Base-by-base conservation (phyloP, 2,888 invertebrate species). In the Drosophila paramelanica region DNA sequence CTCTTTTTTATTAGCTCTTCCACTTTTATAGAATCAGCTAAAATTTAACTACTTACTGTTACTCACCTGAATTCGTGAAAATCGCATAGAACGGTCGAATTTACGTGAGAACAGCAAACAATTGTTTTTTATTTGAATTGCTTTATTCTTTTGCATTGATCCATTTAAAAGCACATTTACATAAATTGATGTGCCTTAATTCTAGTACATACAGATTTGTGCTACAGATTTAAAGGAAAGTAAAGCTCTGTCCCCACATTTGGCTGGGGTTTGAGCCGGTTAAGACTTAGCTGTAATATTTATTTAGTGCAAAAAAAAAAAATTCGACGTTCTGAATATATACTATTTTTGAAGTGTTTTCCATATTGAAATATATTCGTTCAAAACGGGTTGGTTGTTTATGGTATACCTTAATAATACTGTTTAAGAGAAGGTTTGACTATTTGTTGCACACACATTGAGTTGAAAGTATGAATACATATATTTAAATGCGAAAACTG, bases 101-200 rank as follows among this genome's bases (percentile, higher is more conserved):
- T 33, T 11, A 33, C 10, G 10, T 33, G 11, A 11, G 10, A 10
- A 33, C 33, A 33, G 3, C 33, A 27, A 27, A 17, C 17, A 27
- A 23, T 47, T 33, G 8, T 8, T 17, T 0, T 17, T 17, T 17
- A 41, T 25, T 25, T 49, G 17, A 27, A 62, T 47, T 6, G 8
- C 20, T 51, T 46, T 31, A 36, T 23, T 46, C 39, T 13, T 8
- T 2, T 43, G 59, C 59, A 43, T 55, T 67, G 52, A 71, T 52
- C 51, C 75, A 75, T 42, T 75, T 46, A 60, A 41, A 75, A 75
- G 74, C 67, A 74, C 74, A 75, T 64, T 58, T 53, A 70, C 50
- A 67, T 33, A 39, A 47, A 43, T 52, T 27, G 36, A 49, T 52
- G 38, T n/a, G 25, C n/a, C 56, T 69, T 73, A 60, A 58, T 3